Evolutionary conservation across 2,797 vertebrate species (phyloP), one percentile per base, ranked within the genome.

Genomic region (Arremon aurantiirostris): DNA sequence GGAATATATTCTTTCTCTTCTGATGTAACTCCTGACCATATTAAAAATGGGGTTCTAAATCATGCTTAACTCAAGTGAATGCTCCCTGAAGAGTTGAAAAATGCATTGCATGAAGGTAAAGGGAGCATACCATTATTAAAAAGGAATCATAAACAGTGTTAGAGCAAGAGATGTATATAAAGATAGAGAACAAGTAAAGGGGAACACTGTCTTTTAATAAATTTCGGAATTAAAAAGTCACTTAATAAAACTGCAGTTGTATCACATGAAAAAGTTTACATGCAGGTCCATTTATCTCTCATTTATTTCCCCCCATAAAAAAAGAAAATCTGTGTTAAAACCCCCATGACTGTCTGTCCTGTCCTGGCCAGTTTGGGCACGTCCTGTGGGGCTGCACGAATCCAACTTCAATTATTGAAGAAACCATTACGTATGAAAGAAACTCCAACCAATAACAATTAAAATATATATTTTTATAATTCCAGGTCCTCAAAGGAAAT

Each of bases 171-270:
- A 44, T 55, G 35, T 26, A 88, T 46, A 97, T 37, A 95, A 91
- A 97, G 88, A 97, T 94, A 86, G 61, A 95, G 88, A 94, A 86
- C 90, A 95, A 94, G 94, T 76, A 96, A 97, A 98, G 98, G 88
- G 98, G 98, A 97, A 98, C 98, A 98, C 97, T 70, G 95, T 98
- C 97, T 98, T 99, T 99, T 99, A 99, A 99, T 99, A 98, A 98
- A 98, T 98, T 97, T 97, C 98, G 97, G 98, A 98, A 98, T 99
- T 98, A 98, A 97, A 99, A 99, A 98, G 98, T 98, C 98, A 98
- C 97, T 98, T 98, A 97, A 97, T 97, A 97, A 98, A 98, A 98
- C 97, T 98, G 91, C 81, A 86, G 88, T 95, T 97, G 76, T 95
- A 96, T 97, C 97, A 97, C 97, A 97, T 97, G 94, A 96, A 97